These are phyloP conservation scores for Gila robusta DNA, from an alignment of 2,797 vertebrate species.

Conservation along the genomic window DNA sequence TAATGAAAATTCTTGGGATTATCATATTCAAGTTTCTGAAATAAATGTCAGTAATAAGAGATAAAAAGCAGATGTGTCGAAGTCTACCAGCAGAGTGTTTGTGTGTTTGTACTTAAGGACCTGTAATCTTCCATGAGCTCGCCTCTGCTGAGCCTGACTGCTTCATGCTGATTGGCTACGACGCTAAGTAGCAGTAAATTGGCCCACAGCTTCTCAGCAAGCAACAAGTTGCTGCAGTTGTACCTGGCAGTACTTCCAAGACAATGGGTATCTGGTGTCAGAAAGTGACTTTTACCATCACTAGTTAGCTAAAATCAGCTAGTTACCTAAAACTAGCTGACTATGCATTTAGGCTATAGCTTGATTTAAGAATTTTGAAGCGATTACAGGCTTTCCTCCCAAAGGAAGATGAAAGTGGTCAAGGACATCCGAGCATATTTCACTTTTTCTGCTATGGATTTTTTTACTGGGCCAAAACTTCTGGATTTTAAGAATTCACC, in stretches of 20 bases:
- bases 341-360: not conserved
- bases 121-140: conserved; percentile 40
- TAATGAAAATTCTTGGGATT: not conserved
- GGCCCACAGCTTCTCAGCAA: conserved; percentile 7
- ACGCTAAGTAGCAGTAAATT: conserved; percentile 36
- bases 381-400: not conserved
- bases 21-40: not conserved
- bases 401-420: not conserved
- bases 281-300: not conserved
- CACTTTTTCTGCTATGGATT: conserved; percentile 73
- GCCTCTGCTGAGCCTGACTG: conserved; percentile 21
- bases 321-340: not conserved
- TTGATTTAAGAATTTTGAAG: conserved; percentile 1
- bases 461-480: conserved; percentile 83
- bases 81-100: not conserved
- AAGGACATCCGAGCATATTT: not conserved
- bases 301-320: not conserved
- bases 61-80: not conserved
- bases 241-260: not conserved
- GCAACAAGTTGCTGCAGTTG: conserved; percentile 11
- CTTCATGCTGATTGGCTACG: conserved; percentile 39
- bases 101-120: conserved; percentile 28
- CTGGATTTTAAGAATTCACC: conserved; percentile 89
- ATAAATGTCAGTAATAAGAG: not conserved
- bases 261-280: conserved; percentile 2